Evolutionary conservation across 2,113 vertebrate genomes (phyloP).

Genomic region (Megalops atlanticus): DNA sequence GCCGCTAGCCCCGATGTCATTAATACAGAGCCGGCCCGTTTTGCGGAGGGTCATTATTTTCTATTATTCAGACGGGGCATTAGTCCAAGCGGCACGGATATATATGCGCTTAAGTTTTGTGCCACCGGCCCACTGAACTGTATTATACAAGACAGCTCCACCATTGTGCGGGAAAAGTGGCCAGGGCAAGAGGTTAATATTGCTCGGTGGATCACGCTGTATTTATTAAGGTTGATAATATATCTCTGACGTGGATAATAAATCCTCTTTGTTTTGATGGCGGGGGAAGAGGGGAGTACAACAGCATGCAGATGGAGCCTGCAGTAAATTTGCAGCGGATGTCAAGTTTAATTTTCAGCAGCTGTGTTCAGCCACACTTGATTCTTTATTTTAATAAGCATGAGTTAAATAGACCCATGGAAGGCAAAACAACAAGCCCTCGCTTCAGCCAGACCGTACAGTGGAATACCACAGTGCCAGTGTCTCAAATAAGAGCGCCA

Average conservation of each 20-base stretch:
- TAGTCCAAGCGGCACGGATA: slow-evolving; percentile 58
- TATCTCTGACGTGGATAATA: slow-evolving; percentile 62
- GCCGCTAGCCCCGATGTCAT: slow-evolving; percentile 63
- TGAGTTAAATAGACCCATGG: neutral
- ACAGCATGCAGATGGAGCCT: neutral
- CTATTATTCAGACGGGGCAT: slow-evolving; percentile 64
- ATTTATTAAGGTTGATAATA: slow-evolving; percentile 68
- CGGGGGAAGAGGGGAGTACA: neutral
- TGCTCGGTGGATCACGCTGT: slow-evolving; percentile 61
- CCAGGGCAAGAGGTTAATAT: slow-evolving; percentile 57
- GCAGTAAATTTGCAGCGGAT: neutral
- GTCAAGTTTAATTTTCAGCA: neutral
- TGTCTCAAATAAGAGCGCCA: neutral
- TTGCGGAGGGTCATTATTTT: slow-evolving; percentile 67
- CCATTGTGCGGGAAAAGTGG: slow-evolving; percentile 53
- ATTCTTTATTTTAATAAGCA: neutral
- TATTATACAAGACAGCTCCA: slow-evolving; percentile 62
- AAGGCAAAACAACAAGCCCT: neutral
- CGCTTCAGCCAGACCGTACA: neutral
- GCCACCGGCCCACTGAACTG: slow-evolving; percentile 55
- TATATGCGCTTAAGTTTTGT: slow-evolving; percentile 41
- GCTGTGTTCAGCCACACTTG: neutral
- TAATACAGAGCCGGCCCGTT: slow-evolving; percentile 59
- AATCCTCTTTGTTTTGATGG: slow-evolving; percentile 46
- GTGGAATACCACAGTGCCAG: neutral